Evolutionary conservation across 2,888 invertebrate genomes (phyloP).

Genomic region (Sphecodes monilicornis): DNA sequence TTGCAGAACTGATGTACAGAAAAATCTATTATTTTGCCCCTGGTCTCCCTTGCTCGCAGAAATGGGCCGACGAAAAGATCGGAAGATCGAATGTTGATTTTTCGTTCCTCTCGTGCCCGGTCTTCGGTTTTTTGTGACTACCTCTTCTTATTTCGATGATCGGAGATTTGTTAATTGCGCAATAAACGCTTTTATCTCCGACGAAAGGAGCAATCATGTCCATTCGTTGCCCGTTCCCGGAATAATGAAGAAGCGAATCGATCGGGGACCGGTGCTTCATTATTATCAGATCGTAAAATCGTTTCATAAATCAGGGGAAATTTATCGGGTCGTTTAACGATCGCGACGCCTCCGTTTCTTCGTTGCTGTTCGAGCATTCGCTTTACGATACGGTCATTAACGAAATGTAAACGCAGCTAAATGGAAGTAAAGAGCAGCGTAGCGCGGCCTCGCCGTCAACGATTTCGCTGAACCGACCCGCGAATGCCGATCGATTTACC

Average conservation of each 20-base stretch:
- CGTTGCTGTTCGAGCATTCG: conserved; percentile 6
- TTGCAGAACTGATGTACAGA: background rate
- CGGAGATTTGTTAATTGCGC: conserved; percentile 25
- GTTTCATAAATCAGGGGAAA: conserved; percentile 42
- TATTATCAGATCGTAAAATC: conserved; percentile 59
- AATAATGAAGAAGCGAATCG: conserved; percentile 29
- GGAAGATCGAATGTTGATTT: background rate
- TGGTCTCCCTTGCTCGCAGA: background rate
- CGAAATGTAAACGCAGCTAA: conserved; percentile 43
- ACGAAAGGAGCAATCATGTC: background rate
- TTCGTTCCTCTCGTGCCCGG: background rate
- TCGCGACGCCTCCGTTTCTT: conserved; percentile 44
- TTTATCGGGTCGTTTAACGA: conserved; percentile 57
- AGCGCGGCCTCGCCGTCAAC: background rate
- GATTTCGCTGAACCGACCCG: background rate
- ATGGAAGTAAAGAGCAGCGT: conserved; percentile 11
- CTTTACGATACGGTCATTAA: conserved; percentile 50
- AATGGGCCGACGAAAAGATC: background rate
- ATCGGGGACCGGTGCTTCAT: conserved; percentile 33
- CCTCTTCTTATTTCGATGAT: background rate
- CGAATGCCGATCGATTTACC: background rate
- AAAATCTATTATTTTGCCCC: background rate
- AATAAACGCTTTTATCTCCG: conserved; percentile 4
- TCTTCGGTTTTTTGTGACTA: background rate
- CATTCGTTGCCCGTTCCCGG: conserved; percentile 2